phyloP scores from a whole-genome alignment of 2,888 invertebrate genomes.

The Macaria notata region DNA sequence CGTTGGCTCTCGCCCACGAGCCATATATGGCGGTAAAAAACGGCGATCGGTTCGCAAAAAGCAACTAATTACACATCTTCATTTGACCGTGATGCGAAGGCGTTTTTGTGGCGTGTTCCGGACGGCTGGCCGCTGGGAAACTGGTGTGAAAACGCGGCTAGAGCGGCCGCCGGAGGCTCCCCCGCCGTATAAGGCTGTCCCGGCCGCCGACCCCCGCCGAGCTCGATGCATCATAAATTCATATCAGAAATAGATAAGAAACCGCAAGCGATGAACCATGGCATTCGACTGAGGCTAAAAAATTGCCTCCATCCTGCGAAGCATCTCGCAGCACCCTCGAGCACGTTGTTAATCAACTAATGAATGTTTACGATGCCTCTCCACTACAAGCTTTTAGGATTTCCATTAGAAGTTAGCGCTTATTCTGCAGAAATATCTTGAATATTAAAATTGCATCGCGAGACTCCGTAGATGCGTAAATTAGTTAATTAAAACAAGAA shows the following conservation, averaged over 20 bases:
- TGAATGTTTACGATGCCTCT: slow-evolving; percentile 5
- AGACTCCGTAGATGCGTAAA: too few species aligned
- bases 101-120: slow-evolving; percentile 66
- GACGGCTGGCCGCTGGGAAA: slow-evolving; percentile 64
- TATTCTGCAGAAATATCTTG: too few species aligned
- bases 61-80: slow-evolving; percentile 76
- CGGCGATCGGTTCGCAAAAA: slow-evolving; percentile 63
- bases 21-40: slow-evolving; percentile 64
- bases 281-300: slow-evolving; percentile 5
- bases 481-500: too few species aligned
- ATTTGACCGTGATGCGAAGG: slow-evolving; percentile 75
- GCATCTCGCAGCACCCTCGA: neutral
- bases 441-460: too few species aligned
- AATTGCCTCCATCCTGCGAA: slow-evolving; percentile 7
- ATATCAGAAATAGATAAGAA: slow-evolving; percentile 24
- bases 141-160: slow-evolving; percentile 51
- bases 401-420: neutral
- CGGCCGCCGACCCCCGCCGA: slow-evolving; percentile 31
- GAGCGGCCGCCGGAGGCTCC: slow-evolving; percentile 36
- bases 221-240: slow-evolving; percentile 18
- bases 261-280: slow-evolving; percentile 16
- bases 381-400: neutral
- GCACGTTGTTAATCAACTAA: slow-evolving; percentile 3
- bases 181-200: slow-evolving; percentile 38
- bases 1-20: slow-evolving; percentile 58